Conservation (phyloP, 2,888 invertebrate genomes). For the Scaptomyza polygonia region DNA sequence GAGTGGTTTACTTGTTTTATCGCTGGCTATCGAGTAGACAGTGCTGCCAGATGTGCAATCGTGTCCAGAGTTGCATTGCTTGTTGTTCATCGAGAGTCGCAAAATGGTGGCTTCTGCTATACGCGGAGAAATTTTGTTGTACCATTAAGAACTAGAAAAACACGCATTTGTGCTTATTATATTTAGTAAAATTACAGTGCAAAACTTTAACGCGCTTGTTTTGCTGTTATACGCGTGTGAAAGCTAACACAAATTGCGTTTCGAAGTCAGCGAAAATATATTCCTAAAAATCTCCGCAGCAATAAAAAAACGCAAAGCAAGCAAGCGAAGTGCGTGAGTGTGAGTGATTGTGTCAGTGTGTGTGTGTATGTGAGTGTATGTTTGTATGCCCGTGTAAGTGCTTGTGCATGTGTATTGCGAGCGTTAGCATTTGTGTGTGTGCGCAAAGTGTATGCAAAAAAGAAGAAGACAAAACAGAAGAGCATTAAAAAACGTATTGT, state of each 20-base stretch:
- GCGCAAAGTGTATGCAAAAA: constrained; percentile 80
- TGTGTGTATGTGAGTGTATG: constrained; percentile 39
- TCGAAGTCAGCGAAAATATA: constrained; percentile 64
- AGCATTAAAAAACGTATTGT: constrained; percentile 71
- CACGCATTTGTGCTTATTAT: constrained; percentile 66
- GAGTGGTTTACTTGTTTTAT: constrained; percentile 22
- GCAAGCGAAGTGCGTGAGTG: constrained; percentile 71
- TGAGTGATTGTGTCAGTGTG: constrained; percentile 51
- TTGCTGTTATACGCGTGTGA: constrained; percentile 54
- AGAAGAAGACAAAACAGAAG: constrained; percentile 74
- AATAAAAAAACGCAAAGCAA: constrained; percentile 70
- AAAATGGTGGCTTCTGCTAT: constrained; percentile 81
- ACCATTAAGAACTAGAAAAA: constrained; percentile 73
- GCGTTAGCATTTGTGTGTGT: constrained; percentile 55
- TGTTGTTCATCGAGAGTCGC: constrained; percentile 72
- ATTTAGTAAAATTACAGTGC: constrained; percentile 64
- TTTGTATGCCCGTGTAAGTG: constrained; percentile 46
- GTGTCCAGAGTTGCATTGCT: constrained; percentile 57
- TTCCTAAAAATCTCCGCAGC: constrained; percentile 55
- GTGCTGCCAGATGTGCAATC: constrained; percentile 53
- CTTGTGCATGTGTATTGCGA: constrained; percentile 52
- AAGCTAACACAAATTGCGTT: constrained; percentile 48
- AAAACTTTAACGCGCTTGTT: constrained; percentile 65
- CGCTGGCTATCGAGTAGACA: constrained; percentile 21
- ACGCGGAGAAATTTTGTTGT: constrained; percentile 79